Evolutionary conservation across 2,888 invertebrate genomes (phyloP).

Genomic region (Mimas tiliae): DNA sequence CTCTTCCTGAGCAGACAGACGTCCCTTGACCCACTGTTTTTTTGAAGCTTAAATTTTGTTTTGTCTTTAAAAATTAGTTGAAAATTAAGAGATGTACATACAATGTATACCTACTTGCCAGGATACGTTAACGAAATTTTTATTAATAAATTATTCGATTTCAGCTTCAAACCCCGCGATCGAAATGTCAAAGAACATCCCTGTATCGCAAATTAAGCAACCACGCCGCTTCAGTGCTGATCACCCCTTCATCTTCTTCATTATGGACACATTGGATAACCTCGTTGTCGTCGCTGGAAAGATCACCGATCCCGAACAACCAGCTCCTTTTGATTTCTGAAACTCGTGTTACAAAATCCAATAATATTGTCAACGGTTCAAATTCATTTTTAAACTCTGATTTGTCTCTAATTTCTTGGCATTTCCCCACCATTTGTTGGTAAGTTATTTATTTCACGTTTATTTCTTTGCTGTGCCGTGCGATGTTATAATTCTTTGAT

Average conservation of each 20-base stretch:
- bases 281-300: constrained; percentile 86
- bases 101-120: too few species aligned
- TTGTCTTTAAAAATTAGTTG: too few species aligned
- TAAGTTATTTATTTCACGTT: constrained; percentile 40
- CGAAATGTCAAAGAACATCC: constrained; percentile 65
- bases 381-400: background rate
- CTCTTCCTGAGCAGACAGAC: too few species aligned
- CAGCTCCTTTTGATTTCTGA: constrained; percentile 59
- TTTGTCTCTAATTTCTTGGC: background rate
- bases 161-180: constrained; percentile 52
- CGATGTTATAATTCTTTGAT: constrained; percentile 40
- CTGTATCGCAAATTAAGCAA: constrained; percentile 53
- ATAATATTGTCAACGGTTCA: background rate
- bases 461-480: constrained; percentile 51
- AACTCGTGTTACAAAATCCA: background rate
- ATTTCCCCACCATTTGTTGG: constrained; percentile 40
- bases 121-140: too few species aligned
- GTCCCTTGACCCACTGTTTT: too few species aligned
- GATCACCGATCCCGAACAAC: constrained; percentile 78
- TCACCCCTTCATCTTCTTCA: constrained; percentile 87
- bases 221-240: constrained; percentile 79
- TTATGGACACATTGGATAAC: constrained; percentile 84
- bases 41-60: too few species aligned
- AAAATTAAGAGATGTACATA: too few species aligned
- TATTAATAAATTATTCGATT: constrained; percentile 28